Base-by-base conservation (phyloP, 2,888 invertebrate genomes). In the Dynastes hyllus region DNA sequence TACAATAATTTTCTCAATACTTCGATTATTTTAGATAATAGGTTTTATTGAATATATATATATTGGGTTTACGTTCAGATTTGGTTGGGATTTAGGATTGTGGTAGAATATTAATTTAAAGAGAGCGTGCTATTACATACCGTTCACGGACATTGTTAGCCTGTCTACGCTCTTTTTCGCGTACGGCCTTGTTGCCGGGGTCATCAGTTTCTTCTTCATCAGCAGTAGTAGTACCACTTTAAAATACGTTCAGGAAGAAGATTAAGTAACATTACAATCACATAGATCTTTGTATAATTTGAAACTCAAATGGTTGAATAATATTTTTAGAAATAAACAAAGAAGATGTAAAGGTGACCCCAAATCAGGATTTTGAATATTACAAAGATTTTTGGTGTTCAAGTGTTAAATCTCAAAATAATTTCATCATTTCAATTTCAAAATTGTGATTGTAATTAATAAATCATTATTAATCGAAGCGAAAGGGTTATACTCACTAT, bases 121-220 rank as follows among this genome's bases (percentile, higher is more conserved):
- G 65, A 79, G 37, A 79, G 89, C 89, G 89, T 89, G 89, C 89
- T 88, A 89, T 90, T 90, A 92, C 92, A 91, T 91, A 97, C 97
- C 97, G 95, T 93, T 98, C 98, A 87, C 98, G 92, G 85, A 98
- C 97, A 92, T 98, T 98, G 93, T 98, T 98, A 88, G 98, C 98
- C 91, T 97, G 97, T 84, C 98, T 93, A 86, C 98, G 93, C 91
- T 98, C 96, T 91, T 95, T 94, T 92, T 98, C 98, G 89, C 97
- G 93, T 90, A 97, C 95, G 86, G 96, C 96, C 93, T 97, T 97
- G 87, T 95, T 94, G 91, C 94, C 94, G 73, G 97, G 96, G 89
- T 95, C 94, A 87, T 93, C 93, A 89, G 93, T 94, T 88, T 94
- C 95, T 85, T 93, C 93, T 88, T 96, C 95, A 86, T 96, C 95